Evolutionary conservation across 2,797 vertebrate genomes (phyloP).

Genomic region (Channa striata): DNA sequence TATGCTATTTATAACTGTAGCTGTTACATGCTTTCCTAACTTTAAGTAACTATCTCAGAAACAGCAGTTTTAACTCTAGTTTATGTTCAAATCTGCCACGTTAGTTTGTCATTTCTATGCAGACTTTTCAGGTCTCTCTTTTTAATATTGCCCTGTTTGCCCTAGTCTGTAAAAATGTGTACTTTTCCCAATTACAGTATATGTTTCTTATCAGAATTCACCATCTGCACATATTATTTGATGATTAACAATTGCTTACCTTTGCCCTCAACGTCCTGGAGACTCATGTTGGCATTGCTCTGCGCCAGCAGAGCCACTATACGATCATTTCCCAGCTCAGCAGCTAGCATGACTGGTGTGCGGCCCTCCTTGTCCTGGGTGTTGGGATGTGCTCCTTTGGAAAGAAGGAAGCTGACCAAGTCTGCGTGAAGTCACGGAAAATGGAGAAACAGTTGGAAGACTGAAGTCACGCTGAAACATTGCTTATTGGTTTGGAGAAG

Average conservation of each 20-base stretch:
- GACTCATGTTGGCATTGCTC: constrained; percentile 85
- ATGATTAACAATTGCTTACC: constrained; percentile 76
- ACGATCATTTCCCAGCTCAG: constrained; percentile 87
- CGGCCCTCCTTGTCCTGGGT: constrained; percentile 86
- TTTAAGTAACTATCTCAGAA: no score
- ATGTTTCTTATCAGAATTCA: neutral
- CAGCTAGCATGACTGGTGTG: constrained; percentile 90
- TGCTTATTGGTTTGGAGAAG: neutral
- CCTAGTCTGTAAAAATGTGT: no score
- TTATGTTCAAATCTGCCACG: no score
- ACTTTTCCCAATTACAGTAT: no score
- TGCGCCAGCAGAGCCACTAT: constrained; percentile 85
- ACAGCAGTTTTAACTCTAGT: no score
- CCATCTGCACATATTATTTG: neutral
- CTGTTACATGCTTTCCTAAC: no score
- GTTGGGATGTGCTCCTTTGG: constrained; percentile 85
- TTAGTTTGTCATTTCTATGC: no score
- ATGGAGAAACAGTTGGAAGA: neutral
- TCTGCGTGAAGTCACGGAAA: constrained; percentile 58
- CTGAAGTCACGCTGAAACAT: neutral
- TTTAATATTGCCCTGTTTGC: no score
- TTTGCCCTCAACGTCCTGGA: constrained; percentile 89
- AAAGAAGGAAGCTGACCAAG: constrained; percentile 88
- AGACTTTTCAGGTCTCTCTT: no score
- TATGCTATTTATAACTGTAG: no score